These are phyloP conservation scores for Harpalus rufipes DNA, from an alignment of 2,888 invertebrate genomes.

Conservation along the genomic window DNA sequence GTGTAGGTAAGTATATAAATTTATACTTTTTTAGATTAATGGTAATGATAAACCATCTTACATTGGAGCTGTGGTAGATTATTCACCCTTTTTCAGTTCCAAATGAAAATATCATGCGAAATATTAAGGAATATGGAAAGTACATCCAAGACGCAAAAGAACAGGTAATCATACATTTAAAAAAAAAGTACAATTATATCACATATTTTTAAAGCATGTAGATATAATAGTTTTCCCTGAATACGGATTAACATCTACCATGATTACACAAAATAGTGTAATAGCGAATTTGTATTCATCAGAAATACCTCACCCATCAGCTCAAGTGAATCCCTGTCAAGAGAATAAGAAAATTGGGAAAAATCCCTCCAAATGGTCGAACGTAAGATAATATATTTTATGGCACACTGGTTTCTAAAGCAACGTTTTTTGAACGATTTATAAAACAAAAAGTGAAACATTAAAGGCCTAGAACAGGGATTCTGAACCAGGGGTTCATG, in stretches of 20 bases:
- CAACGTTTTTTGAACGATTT: no score
- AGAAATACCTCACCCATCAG: background rate
- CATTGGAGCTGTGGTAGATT: no score
- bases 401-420: no score
- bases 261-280: background rate
- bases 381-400: background rate
- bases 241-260: slow-evolving; percentile 1
- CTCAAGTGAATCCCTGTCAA: background rate
- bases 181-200: background rate
- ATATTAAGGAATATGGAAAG: slow-evolving; percentile 5
- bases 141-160: background rate
- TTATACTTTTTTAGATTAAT: no score
- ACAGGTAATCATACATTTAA: background rate
- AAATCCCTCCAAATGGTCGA: background rate
- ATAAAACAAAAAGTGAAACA: no score
- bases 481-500: no score
- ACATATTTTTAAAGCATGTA: background rate
- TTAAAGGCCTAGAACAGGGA: no score
- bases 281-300: slow-evolving; percentile 5
- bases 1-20: no score
- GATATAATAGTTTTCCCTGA: slow-evolving; percentile 17
- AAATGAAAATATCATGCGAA: background rate
- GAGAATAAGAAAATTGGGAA: background rate
- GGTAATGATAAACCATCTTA: no score
- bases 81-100: background rate